phyloP scores from a whole-genome alignment of 2,113 vertebrate genomes.

The Nothobranchius kuhntae region DNA sequence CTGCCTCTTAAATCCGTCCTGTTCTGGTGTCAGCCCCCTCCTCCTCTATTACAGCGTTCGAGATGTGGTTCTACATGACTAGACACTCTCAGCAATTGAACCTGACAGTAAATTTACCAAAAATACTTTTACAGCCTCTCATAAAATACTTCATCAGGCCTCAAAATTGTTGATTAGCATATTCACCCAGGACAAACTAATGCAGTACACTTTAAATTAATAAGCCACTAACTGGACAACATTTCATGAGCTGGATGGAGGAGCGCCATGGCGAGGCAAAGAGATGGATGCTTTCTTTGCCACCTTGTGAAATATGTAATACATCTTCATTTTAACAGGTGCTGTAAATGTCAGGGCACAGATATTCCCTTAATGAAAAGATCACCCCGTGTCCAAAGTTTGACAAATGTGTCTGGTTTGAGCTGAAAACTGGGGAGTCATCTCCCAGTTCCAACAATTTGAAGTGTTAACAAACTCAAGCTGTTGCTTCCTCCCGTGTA shows the following conservation, averaged over 20 bases:
- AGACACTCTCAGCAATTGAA: constrained; percentile 68
- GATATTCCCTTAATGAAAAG: constrained; percentile 76
- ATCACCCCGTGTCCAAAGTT: constrained; percentile 64
- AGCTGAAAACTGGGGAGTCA: constrained; percentile 45
- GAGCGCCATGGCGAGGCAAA: constrained; percentile 23
- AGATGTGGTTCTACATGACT: constrained; percentile 54
- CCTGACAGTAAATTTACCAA: constrained; percentile 65
- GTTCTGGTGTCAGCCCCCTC: constrained; percentile 36
- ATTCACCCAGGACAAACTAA: constrained; percentile 60
- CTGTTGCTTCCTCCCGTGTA: constrained; percentile 34
- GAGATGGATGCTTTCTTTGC: constrained; percentile 71
- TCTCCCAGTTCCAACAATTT: constrained; percentile 42
- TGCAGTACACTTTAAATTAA: constrained; percentile 73
- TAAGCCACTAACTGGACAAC: constrained; percentile 69
- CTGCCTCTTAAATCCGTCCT: constrained; percentile 35
- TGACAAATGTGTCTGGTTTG: constrained; percentile 69
- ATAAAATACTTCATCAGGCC: constrained; percentile 69
- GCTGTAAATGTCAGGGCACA: constrained; percentile 74
- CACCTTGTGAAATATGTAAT: constrained; percentile 75
- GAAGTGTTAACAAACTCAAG: constrained; percentile 59
- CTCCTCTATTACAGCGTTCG: constrained; percentile 45
- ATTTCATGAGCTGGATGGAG: constrained; percentile 43
- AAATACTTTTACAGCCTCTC: constrained; percentile 69
- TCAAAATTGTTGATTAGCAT: constrained; percentile 76
- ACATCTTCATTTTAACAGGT: constrained; percentile 78